Evolutionary conservation across 1,140 invertebrate genomes (phyloP).

Genomic region (Drosophila quadrilineata): DNA sequence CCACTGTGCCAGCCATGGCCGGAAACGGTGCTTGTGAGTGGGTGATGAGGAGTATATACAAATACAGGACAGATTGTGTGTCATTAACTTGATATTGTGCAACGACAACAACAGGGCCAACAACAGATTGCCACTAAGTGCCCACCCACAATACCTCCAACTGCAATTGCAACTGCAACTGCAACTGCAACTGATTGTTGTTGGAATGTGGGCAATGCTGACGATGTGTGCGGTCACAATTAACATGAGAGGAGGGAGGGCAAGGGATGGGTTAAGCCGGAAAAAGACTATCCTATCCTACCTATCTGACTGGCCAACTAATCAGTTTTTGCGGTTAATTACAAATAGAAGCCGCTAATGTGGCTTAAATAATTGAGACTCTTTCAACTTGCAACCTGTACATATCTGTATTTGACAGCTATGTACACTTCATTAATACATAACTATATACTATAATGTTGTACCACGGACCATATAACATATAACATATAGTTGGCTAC

Average conservation of each 20-base stretch:
- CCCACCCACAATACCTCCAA: constrained; percentile 57
- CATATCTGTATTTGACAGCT: neutral
- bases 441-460: neutral
- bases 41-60: constrained; percentile 23
- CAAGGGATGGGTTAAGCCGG: constrained; percentile 56
- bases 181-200: constrained; percentile 23
- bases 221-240: constrained; percentile 42
- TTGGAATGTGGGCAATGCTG: constrained; percentile 29
- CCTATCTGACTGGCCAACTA: too few species aligned
- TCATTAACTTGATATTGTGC: constrained; percentile 70
- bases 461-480: too few species aligned
- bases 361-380: constrained; percentile 63
- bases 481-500: too few species aligned
- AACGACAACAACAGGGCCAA: constrained; percentile 44
- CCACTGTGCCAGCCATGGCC: constrained; percentile 29
- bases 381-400: neutral
- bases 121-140: constrained; percentile 47
- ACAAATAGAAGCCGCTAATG: constrained; percentile 49
- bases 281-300: too few species aligned
- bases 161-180: too few species aligned
- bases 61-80: constrained; percentile 61
- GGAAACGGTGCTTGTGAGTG: constrained; percentile 16
- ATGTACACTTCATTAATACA: constrained; percentile 1
- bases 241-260: constrained; percentile 33
- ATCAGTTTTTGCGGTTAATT: constrained; percentile 65